A percentile compares a stretch with the other conserved stretches of the same genome.
These are phyloP conservation scores for Macrochelys suwanniensis DNA, from an alignment of 2,797 vertebrate genomes.

Conservation along the genomic window DNA sequence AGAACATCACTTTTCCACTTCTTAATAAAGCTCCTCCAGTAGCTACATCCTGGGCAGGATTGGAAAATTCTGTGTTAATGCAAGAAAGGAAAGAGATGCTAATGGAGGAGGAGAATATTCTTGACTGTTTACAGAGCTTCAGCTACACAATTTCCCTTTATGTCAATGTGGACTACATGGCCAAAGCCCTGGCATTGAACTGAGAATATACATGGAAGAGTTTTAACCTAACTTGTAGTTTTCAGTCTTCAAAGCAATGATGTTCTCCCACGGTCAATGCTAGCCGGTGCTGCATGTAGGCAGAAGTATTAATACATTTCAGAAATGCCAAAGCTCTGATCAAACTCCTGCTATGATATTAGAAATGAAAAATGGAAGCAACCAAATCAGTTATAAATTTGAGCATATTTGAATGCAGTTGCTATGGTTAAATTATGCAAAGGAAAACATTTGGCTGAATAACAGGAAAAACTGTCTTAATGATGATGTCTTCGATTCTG, in stretches of 20 bases:
- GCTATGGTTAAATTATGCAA: not conserved
- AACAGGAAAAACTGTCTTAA: not conserved
- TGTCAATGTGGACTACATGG: not conserved
- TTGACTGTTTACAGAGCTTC: not conserved
- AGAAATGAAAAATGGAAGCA: not conserved
- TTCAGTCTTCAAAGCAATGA: not conserved
- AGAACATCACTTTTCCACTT: not conserved
- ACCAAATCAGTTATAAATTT: not conserved
- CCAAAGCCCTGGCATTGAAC: not conserved
- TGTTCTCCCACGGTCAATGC: not conserved
- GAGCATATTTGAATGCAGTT: not conserved
- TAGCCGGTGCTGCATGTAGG: not conserved
- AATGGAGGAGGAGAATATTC: not conserved
- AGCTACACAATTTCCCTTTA: not conserved
- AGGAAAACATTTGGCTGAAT: not conserved
- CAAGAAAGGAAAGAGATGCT: not conserved
- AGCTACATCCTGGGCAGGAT: not conserved
- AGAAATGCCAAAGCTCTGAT: not conserved
- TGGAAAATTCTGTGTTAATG: not conserved
- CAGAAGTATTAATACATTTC: not conserved
- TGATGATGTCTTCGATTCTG: not conserved
- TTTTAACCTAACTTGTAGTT: not conserved
- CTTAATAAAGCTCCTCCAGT: not conserved
- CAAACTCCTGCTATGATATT: not conserved
- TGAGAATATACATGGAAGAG: not conserved